phyloP scores from a whole-genome alignment of 1,140 invertebrate species.

The Palaemon carinicauda region DNA sequence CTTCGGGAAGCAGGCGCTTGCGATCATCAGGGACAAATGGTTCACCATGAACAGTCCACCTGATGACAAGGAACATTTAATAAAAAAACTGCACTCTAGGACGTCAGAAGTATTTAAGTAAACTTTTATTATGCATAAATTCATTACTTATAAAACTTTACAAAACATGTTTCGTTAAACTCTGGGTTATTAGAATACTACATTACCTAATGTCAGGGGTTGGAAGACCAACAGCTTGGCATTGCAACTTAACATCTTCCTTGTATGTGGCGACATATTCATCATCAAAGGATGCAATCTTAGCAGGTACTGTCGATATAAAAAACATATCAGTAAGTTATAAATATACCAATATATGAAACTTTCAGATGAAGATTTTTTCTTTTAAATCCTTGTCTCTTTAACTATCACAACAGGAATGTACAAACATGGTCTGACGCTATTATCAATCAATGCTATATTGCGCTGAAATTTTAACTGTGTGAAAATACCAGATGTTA shows the following conservation, averaged over 20 bases:
- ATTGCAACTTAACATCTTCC: slow-evolving; percentile 89
- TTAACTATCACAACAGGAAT: too few species aligned
- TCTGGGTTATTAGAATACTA: slow-evolving; percentile 61
- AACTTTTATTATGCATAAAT: too few species aligned
- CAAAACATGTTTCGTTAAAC: slow-evolving; percentile 68
- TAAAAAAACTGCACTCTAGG: neutral
- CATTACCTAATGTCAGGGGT: slow-evolving; percentile 76
- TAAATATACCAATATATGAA: too few species aligned
- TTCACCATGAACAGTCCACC: slow-evolving; percentile 65
- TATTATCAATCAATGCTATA: too few species aligned
- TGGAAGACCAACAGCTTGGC: slow-evolving; percentile 88
- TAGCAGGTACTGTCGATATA: slow-evolving; percentile 78
- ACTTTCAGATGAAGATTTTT: too few species aligned
- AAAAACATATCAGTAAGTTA: too few species aligned
- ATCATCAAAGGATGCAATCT: slow-evolving; percentile 91
- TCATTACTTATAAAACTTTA: too few species aligned
- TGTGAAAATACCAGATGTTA: neutral
- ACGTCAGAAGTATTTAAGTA: neutral
- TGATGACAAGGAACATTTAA: too few species aligned
- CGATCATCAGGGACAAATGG: slow-evolving; percentile 77
- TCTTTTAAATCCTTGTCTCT: too few species aligned
- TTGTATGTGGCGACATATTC: slow-evolving; percentile 88
- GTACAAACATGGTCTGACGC: too few species aligned
- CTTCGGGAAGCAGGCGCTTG: slow-evolving; percentile 84
- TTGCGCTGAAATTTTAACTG: neutral